These are phyloP conservation scores for Galerucella nymphaeae DNA, from an alignment of 2,888 invertebrate species.

Conservation along the genomic window DNA sequence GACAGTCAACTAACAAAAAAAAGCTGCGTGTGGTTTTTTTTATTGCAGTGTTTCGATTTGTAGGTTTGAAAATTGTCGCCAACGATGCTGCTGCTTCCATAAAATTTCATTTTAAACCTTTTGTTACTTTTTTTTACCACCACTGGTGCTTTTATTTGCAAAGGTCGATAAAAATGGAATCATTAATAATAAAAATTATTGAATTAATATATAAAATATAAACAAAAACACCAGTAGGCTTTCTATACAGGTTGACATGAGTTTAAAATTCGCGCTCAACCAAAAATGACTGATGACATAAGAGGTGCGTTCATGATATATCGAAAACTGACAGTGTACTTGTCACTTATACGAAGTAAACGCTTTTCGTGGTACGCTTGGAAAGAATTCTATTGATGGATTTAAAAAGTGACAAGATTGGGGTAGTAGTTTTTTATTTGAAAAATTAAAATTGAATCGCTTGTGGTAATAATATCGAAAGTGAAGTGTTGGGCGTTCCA, in stretches of 20 bases:
- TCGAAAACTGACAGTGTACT: too few relatives aligned
- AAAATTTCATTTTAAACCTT: conserved; percentile 1
- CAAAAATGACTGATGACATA: too few relatives aligned
- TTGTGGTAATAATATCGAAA: not conserved
- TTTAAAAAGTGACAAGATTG: too few relatives aligned
- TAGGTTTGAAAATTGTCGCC: not conserved
- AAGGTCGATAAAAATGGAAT: not conserved
- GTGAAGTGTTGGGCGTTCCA: conserved; percentile 9
- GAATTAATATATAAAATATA: not conserved
- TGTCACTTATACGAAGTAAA: too few relatives aligned
- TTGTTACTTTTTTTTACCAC: not conserved
- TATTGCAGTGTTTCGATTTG: not conserved
- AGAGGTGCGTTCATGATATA: too few relatives aligned
- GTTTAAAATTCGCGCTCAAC: too few relatives aligned
- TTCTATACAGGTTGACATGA: too few relatives aligned
- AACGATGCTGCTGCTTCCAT: not conserved
- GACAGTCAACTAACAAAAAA: not conserved
- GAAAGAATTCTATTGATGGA: too few relatives aligned
- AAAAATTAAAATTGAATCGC: too few relatives aligned
- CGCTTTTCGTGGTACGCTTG: too few relatives aligned
- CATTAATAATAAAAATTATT: not conserved
- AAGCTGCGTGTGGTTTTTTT: conserved; percentile 1
- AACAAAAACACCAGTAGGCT: too few relatives aligned
- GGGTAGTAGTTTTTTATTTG: too few relatives aligned
- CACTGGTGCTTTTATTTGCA: not conserved